These are phyloP conservation scores for Montipora sp. DNA, from an alignment of 64 coral and sea anemone species.

Conservation along the genomic window DNA sequence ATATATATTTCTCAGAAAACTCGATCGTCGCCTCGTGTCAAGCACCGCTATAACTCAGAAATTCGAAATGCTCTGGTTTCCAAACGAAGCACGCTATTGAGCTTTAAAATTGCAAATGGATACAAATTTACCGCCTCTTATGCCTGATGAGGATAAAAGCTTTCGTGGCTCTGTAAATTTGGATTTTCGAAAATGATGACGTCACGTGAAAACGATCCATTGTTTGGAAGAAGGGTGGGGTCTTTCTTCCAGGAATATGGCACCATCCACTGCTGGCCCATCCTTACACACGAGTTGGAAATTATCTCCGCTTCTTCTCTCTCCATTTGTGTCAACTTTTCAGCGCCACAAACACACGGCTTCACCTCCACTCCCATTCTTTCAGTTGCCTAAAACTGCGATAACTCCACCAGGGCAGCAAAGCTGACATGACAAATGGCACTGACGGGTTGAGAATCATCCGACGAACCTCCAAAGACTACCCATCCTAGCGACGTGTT, in stretches of 20 bases:
- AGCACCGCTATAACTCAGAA: too few relatives aligned
- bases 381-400: conserved; percentile 32
- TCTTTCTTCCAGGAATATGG: conserved; percentile 66
- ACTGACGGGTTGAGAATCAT: not conserved
- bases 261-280: not conserved
- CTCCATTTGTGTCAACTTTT: not conserved
- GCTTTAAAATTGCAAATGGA: too few relatives aligned
- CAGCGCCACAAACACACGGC: not conserved
- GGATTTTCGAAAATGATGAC: too few relatives aligned
- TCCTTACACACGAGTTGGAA: conserved; percentile 3
- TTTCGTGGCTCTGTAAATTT: too few relatives aligned
- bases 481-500: conserved; percentile 58
- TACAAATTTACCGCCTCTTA: too few relatives aligned
- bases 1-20: too few relatives aligned
- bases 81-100: too few relatives aligned
- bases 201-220: not conserved
- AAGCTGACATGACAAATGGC: not conserved
- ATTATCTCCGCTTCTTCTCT: not conserved
- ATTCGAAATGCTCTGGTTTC: too few relatives aligned
- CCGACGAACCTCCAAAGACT: conserved; percentile 21
- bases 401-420: not conserved
- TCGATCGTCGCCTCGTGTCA: too few relatives aligned
- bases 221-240: conserved; percentile 50
- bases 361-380: conserved; percentile 18
- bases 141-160: too few relatives aligned